A percentile compares a stretch with the other conserved stretches of the same genome.
Evolutionary conservation across 2,888 invertebrate species (phyloP).

Genomic region (Pterostichus madidus): DNA sequence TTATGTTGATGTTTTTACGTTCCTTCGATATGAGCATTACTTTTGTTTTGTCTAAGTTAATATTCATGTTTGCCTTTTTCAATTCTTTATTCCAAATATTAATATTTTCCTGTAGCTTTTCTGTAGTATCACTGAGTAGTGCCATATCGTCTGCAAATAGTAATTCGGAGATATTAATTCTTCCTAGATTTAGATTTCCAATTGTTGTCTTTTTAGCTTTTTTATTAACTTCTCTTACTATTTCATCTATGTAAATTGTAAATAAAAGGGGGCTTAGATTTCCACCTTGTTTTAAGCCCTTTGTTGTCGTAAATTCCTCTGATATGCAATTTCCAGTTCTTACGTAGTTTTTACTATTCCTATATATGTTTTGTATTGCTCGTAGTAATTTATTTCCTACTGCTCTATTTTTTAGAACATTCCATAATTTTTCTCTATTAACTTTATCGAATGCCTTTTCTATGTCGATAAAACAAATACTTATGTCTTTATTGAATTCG

Average conservation of each 20-base stretch:
- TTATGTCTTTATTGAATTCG: not conserved
- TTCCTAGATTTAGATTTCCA: no score
- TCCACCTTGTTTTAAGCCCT: constrained; percentile 1
- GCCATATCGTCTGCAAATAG: not conserved
- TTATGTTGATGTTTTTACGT: constrained; percentile 26
- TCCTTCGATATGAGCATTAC: constrained; percentile 20
- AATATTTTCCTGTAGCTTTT: not conserved
- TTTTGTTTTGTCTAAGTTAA: constrained; percentile 29
- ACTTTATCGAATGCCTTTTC: constrained; percentile 3
- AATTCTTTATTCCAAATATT: constrained; percentile 19
- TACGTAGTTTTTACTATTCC: not conserved
- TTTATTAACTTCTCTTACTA: no score
- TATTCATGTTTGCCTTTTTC: not conserved
- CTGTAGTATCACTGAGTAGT: not conserved
- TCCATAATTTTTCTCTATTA: not conserved
- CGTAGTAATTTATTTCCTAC: not conserved
- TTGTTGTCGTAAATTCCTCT: not conserved
- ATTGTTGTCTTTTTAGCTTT: no score
- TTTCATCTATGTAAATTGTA: not conserved
- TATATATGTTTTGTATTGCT: not conserved
- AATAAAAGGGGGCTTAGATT: not conserved
- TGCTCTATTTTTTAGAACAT: not conserved
- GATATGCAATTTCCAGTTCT: not conserved
- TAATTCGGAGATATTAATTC: no score
- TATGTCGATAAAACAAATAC: not conserved